phyloP scores from a whole-genome alignment of 2,888 invertebrate genomes.

The Andricus curvator region DNA sequence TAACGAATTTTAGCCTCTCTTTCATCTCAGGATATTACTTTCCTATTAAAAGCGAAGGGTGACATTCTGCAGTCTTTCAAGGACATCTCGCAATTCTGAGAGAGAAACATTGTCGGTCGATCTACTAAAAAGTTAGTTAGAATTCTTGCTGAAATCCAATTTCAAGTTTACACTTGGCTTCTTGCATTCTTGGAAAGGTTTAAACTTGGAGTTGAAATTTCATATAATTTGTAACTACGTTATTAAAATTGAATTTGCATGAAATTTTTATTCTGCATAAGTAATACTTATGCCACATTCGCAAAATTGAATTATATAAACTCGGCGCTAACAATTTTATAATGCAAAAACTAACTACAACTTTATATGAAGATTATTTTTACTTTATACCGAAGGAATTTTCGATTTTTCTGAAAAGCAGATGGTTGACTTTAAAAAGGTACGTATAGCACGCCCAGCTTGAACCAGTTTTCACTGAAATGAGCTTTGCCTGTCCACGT shows the following conservation, averaged over 20 bases:
- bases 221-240: neutral
- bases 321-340: neutral
- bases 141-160: constrained; percentile 31
- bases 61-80: constrained; percentile 24
- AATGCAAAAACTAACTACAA: neutral
- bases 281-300: constrained; percentile 5
- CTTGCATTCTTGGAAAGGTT: constrained; percentile 2
- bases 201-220: constrained; percentile 2
- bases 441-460: no score
- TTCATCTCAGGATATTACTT: constrained; percentile 20
- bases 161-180: constrained; percentile 20
- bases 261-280: neutral
- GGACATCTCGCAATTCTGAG: constrained; percentile 1
- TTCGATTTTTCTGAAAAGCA: neutral
- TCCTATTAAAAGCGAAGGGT: neutral
- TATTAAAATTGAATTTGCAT: constrained; percentile 21
- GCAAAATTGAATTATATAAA: neutral
- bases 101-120: neutral
- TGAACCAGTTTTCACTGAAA: no score
- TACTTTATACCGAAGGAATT: neutral
- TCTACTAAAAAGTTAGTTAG: constrained; percentile 6
- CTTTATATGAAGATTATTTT: neutral
- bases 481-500: no score
- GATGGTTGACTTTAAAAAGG: neutral
- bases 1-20: constrained; percentile 23